Evolutionary conservation across 2,888 invertebrate species (phyloP).

Genomic region (Callinectes sapidus): DNA sequence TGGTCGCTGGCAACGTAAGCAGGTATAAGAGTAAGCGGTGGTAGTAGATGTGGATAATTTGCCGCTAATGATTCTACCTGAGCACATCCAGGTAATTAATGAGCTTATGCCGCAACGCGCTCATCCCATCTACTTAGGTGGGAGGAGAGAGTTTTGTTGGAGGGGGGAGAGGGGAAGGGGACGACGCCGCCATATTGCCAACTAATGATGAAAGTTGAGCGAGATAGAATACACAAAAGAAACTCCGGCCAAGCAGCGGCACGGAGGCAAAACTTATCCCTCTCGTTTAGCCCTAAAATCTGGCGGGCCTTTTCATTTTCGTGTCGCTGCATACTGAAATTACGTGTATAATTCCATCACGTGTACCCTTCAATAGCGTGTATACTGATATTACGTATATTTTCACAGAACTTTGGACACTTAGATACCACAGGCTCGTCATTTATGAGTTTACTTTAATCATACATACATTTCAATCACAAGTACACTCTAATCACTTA

Average conservation of each 20-base stretch:
- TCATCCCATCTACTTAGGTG: neutral
- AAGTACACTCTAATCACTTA: too few relatives aligned
- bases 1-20: neutral
- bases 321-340: neutral
- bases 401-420: too few relatives aligned
- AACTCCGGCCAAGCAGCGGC: neutral
- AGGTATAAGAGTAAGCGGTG: neutral
- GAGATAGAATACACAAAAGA: slow-evolving; percentile 1
- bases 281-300: neutral
- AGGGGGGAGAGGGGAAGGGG: neutral
- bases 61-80: neutral
- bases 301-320: neutral
- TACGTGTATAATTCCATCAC: neutral
- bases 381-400: too few relatives aligned
- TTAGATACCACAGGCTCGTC: too few relatives aligned
- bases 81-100: neutral
- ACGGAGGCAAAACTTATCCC: neutral
- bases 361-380: too few relatives aligned
- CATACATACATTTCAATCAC: too few relatives aligned
- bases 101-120: neutral
- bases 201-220: slow-evolving; percentile 1
- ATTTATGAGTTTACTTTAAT: too few relatives aligned
- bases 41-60: neutral
- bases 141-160: neutral
- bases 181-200: neutral